Evolutionary conservation across 2,113 vertebrate genomes (phyloP).

Genomic region (Plotosus lineatus): DNA sequence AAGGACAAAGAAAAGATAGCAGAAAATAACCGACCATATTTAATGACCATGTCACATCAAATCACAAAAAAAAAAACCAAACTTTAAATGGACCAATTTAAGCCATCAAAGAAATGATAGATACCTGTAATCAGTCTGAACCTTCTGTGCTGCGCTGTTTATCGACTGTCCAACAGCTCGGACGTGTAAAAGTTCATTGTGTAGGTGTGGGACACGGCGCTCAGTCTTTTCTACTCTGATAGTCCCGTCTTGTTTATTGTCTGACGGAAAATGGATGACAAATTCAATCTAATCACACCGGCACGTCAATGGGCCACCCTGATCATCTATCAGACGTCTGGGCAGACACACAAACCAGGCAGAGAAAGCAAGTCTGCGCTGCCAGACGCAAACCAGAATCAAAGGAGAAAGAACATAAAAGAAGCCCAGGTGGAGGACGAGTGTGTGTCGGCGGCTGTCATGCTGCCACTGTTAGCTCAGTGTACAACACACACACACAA

Average conservation of each 20-base stretch:
- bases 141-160: not conserved
- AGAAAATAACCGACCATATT: not conserved
- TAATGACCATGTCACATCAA: not conserved
- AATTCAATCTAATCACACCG: conserved; percentile 62
- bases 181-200: not conserved
- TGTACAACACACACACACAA: conserved; percentile 51
- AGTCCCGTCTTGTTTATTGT: conserved; percentile 32
- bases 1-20: not conserved
- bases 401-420: conserved; percentile 43
- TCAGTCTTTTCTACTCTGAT: conserved; percentile 65
- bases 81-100: not conserved
- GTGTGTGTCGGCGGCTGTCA: conserved; percentile 45
- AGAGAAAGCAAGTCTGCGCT: conserved; percentile 34
- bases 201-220: conserved; percentile 63
- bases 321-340: conserved; percentile 58
- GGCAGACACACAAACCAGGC: conserved; percentile 26
- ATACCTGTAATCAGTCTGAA: not conserved
- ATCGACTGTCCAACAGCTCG: not conserved
- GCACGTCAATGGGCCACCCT: conserved; percentile 62
- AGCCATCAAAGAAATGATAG: not conserved
- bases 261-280: conserved; percentile 55
- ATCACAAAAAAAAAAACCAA: not conserved
- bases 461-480: conserved; percentile 64
- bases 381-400: conserved; percentile 41
- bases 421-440: conserved; percentile 43